Evolutionary conservation across 1,140 invertebrate species (phyloP).

Genomic region (Magallana gigas): DNA sequence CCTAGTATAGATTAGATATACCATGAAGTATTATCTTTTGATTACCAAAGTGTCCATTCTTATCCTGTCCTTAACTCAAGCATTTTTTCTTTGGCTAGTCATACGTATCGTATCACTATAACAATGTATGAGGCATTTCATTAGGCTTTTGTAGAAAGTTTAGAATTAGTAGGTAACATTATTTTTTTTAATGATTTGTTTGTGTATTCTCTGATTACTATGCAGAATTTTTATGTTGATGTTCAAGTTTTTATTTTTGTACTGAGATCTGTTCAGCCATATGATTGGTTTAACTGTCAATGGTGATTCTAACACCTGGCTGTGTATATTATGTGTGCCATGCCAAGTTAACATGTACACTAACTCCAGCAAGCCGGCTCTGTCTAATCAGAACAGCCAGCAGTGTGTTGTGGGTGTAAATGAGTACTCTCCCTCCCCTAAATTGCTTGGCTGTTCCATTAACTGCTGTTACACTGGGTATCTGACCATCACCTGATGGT

Average conservation of each 20-base stretch:
- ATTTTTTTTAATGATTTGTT: not conserved
- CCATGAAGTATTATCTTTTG: constrained; percentile 2
- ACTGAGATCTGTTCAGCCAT: not conserved
- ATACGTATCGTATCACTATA: not conserved
- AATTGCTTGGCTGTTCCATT: not conserved
- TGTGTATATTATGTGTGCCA: not conserved
- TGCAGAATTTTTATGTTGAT: constrained; percentile 14
- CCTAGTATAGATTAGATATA: not conserved
- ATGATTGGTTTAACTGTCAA: not conserved
- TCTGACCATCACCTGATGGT: not conserved
- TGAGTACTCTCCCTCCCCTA: not conserved
- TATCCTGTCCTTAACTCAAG: not conserved
- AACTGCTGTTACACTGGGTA: constrained; percentile 13
- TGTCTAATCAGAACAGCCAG: not conserved
- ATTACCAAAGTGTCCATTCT: constrained; percentile 11
- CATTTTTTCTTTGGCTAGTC: not conserved
- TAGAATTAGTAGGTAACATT: not conserved
- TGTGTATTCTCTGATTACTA: constrained; percentile 28
- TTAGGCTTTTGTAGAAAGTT: not conserved
- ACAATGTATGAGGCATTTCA: not conserved
- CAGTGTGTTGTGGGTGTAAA: not conserved
- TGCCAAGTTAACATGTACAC: not conserved
- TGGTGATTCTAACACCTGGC: not conserved
- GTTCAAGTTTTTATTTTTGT: constrained; percentile 2
- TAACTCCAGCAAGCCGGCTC: not conserved